phyloP scores from a whole-genome alignment of 2,888 invertebrate species.

The Automeris io region DNA sequence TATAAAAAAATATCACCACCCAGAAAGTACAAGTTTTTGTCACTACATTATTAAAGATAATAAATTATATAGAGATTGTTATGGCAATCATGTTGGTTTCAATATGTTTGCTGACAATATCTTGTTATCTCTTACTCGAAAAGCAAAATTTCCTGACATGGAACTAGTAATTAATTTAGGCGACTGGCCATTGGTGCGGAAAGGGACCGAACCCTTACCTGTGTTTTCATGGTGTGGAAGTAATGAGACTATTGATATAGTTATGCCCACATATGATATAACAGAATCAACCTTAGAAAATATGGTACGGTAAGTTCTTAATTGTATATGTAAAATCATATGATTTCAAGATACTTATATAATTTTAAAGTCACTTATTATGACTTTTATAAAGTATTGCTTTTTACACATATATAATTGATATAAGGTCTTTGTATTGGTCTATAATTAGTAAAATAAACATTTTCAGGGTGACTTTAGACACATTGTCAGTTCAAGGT shows the following conservation, averaged over 20 bases:
- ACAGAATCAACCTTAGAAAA: conserved; percentile 94
- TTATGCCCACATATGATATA: conserved; percentile 96
- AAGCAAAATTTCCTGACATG: conserved; percentile 88
- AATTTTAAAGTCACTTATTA: no score
- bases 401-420: no score
- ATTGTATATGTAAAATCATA: no score
- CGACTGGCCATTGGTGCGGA: conserved; percentile 92
- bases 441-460: background rate
- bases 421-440: background rate
- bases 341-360: no score
- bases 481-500: conserved; percentile 93
- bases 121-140: conserved; percentile 87
- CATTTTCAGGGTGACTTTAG: conserved; percentile 85
- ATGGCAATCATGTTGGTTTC: conserved; percentile 96
- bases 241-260: conserved; percentile 88
- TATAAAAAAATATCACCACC: conserved; percentile 83
- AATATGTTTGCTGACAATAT: conserved; percentile 96
- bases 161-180: conserved; percentile 96
- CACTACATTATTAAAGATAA: conserved; percentile 92
- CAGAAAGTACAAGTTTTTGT: conserved; percentile 90
- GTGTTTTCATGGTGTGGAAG: conserved; percentile 99
- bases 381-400: no score
- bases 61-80: conserved; percentile 89
- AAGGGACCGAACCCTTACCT: conserved; percentile 79
- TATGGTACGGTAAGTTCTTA: conserved; percentile 86